Base-by-base conservation (phyloP, 2,113 vertebrate species). In the Phalacrocorax pelagicus region DNA sequence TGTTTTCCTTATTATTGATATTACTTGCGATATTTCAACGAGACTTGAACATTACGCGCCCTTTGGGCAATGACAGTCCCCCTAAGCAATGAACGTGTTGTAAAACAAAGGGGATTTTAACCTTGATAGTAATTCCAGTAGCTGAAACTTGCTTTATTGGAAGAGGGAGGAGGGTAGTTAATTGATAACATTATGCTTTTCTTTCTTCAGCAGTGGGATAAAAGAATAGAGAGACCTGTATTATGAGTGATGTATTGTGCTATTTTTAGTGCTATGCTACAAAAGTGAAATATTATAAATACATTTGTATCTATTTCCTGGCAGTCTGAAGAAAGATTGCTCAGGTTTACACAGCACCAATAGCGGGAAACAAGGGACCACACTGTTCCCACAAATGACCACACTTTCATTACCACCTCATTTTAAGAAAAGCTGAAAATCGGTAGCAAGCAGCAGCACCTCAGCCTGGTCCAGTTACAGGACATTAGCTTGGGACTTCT, bases 61-160 rank as follows among this genome's bases (percentile, higher is more conserved):
- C 66, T 49, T 59, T 88, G 78, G 58, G 75, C 66, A 74, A 63
- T 44, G 63, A 29, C 78, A 66, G 55, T 91, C 29, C 58, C 70
- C 3, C 8, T 47, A 46, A 81, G 77, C 87, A 75, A 59, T 51
- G 72, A 93, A 62, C 38, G 27, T 80, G 44, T 38, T 79, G 57
- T 83, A 61, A 70, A 73, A 82, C 72, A 90, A 95, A 94, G 62
- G 63, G 47, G 49, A 86, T 73, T 96, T 96, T 95, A 74, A 92
- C 92, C 73, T 95, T 86, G 24, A 32, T 32, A 19, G 63, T 75
- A 92, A 91, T 67, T 87, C 80, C 17, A 3, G 78, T 89, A 79
- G 78, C 78, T 93, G 70, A 83, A 91, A 74, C 38, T 83, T 82
- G 46, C 52, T 92, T 86, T 93, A 63, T 44, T 82, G 12, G 1